Evolutionary conservation across 1,140 invertebrate species (phyloP).

Genomic region (Panonychus citri): DNA sequence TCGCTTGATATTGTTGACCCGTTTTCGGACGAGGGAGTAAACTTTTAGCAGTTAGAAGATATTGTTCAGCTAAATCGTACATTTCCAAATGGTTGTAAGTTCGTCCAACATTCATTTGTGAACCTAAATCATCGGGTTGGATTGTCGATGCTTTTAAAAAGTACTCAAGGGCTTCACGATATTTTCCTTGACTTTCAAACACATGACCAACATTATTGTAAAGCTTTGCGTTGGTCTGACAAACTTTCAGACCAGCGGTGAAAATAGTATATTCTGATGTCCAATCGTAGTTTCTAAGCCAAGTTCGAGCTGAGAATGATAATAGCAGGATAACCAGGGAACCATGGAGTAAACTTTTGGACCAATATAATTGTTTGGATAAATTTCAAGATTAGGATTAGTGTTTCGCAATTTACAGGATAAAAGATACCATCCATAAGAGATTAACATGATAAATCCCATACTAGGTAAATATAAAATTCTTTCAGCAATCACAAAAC

Average conservation of each 20-base stretch:
- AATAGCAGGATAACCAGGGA: too few relatives aligned
- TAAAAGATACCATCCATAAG: too few relatives aligned
- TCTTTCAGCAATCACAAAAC: constrained; percentile 85
- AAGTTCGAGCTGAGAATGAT: too few relatives aligned
- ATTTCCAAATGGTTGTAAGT: constrained; percentile 77
- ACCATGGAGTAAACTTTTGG: too few relatives aligned
- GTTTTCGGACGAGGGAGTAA: constrained; percentile 21
- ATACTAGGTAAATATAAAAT: constrained; percentile 86
- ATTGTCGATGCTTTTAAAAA: constrained; percentile 48
- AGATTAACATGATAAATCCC: constrained; percentile 57
- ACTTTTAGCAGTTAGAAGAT: constrained; percentile 31
- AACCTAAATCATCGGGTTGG: constrained; percentile 24
- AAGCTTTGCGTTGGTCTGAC: constrained; percentile 74
- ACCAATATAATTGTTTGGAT: too few relatives aligned
- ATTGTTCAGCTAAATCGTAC: constrained; percentile 71
- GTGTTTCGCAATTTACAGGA: too few relatives aligned
- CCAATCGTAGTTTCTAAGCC: constrained; percentile 12
- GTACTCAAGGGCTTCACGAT: constrained; percentile 61
- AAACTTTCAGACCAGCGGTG: constrained; percentile 68
- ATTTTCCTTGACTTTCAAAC: constrained; percentile 57
- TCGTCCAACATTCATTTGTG: constrained; percentile 84
- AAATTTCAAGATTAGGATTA: too few relatives aligned
- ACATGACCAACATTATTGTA: constrained; percentile 94
- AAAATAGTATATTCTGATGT: constrained; percentile 76
- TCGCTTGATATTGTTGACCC: constrained; percentile 76